These are phyloP conservation scores for Porites australiensis DNA, from an alignment of 64 coral and sea anemone species.

Conservation along the genomic window DNA sequence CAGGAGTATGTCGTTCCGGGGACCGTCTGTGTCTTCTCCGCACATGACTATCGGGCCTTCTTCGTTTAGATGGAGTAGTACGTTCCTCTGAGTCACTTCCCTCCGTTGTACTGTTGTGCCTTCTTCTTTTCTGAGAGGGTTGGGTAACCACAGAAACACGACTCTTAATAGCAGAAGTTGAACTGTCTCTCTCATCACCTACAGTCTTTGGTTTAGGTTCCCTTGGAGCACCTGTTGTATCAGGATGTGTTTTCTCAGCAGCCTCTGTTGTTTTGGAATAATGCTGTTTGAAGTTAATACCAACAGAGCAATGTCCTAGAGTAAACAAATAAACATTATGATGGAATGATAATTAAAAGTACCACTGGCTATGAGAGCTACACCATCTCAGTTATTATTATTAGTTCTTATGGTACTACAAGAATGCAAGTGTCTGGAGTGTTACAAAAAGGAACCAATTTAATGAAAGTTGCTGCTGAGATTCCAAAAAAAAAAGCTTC, in stretches of 20 bases:
- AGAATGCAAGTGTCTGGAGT: no score
- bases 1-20: neutral
- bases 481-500: no score
- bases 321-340: neutral
- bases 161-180: neutral
- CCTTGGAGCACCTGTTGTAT: no score
- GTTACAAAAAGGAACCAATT: no score
- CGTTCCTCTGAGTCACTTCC: neutral
- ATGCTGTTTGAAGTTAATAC: constrained; percentile 12
- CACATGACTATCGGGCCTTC: neutral
- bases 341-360: neutral
- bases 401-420: no score
- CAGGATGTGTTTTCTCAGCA: neutral
- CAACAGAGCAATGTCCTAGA: constrained; percentile 9
- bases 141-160: neutral
- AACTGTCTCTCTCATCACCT: neutral
- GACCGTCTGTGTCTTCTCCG: neutral
- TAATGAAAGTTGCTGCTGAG: no score
- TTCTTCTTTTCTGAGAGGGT: neutral
- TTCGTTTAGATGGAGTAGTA: neutral
- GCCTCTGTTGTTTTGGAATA: neutral
- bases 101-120: neutral
- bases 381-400: no score
- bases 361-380: no score
- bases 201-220: neutral